Evolutionary conservation across 2,888 invertebrate genomes (phyloP).

Genomic region (Hedya salicella): DNA sequence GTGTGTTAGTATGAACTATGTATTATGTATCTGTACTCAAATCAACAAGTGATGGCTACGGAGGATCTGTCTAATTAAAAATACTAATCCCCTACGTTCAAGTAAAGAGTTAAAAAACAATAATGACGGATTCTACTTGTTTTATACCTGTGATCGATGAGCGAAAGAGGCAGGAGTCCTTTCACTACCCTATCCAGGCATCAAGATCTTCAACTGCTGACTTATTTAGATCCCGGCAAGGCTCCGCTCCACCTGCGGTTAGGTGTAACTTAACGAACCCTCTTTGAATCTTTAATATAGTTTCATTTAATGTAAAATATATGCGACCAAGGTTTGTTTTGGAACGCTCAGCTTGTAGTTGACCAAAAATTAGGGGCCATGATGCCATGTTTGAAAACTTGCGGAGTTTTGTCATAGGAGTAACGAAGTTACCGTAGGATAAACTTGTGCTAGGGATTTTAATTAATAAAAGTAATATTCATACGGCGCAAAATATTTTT

Average conservation of each 20-base stretch:
- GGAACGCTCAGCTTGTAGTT: constrained; percentile 57
- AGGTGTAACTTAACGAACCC: constrained; percentile 83
- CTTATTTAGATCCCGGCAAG: constrained; percentile 75
- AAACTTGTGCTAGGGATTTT: background rate
- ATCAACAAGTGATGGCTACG: too few relatives aligned
- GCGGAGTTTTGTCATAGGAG: constrained; percentile 20
- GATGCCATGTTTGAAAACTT: constrained; percentile 42
- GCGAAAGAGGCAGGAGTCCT: too few relatives aligned
- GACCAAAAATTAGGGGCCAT: constrained; percentile 53
- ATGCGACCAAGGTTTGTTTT: constrained; percentile 69
- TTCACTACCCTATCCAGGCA: constrained; percentile 51
- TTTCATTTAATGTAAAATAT: constrained; percentile 80
- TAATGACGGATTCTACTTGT: too few relatives aligned
- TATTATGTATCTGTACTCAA: too few relatives aligned
- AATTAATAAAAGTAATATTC: background rate
- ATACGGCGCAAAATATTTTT: background rate
- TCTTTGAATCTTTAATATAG: constrained; percentile 81
- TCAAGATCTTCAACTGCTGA: constrained; percentile 58
- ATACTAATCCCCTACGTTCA: too few relatives aligned
- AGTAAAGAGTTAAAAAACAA: too few relatives aligned
- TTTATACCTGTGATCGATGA: too few relatives aligned
- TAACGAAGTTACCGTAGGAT: constrained; percentile 14
- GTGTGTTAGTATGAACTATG: too few relatives aligned
- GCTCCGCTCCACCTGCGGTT: constrained; percentile 77
- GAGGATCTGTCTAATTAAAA: too few relatives aligned